A percentile compares a stretch with the other conserved stretches of the same genome.
Evolutionary conservation across 2,113 vertebrate species (phyloP).

Genomic region (Zootoca vivipara): DNA sequence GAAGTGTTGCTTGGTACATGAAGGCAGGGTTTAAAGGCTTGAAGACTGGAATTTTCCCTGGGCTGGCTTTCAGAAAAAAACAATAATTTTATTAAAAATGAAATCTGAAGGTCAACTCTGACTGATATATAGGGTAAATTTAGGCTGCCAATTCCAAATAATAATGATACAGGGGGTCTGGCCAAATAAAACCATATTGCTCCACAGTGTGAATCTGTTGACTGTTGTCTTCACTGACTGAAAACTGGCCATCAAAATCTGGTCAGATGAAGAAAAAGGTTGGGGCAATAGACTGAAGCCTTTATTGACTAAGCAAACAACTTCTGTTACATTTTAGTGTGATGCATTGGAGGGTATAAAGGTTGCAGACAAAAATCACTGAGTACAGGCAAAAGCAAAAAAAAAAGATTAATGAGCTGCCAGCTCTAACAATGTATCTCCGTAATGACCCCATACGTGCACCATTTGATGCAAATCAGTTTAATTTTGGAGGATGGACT

Average conservation of each 20-base stretch:
- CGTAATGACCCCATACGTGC: background rate
- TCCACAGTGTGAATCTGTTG: background rate
- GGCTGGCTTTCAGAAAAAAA: background rate
- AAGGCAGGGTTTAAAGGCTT: background rate
- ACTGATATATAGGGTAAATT: background rate
- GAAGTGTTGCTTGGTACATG: no score
- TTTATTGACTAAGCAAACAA: background rate
- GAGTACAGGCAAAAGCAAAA: background rate
- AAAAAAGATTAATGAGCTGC: constrained; percentile 5
- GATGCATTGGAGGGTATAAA: background rate
- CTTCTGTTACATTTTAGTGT: background rate
- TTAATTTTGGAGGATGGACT: background rate
- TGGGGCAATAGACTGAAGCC: background rate
- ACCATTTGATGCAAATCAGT: background rate
- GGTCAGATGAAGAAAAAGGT: background rate
- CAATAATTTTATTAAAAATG: background rate
- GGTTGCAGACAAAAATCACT: background rate
- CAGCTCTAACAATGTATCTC: background rate
- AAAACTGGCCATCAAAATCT: background rate
- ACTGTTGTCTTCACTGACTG: background rate
- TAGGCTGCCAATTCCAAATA: background rate
- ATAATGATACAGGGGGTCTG: background rate
- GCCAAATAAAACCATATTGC: background rate
- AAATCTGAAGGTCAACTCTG: background rate
- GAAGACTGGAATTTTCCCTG: background rate